These are phyloP conservation scores for Ornithoptera alexandrae DNA, from an alignment of 2,888 invertebrate species.

Conservation along the genomic window DNA sequence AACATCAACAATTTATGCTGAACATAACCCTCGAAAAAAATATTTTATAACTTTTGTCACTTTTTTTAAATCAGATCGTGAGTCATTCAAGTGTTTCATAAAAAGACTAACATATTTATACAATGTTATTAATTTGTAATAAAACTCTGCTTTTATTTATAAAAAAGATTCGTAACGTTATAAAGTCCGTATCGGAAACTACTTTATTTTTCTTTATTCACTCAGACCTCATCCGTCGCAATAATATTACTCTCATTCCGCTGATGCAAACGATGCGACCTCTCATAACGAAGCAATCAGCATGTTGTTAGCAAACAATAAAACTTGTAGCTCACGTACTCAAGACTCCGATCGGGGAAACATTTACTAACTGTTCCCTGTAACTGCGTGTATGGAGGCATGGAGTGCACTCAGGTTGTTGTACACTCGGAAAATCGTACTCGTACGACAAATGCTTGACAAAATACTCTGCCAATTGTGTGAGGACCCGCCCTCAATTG, in stretches of 20 bases:
- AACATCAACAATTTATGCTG: no score
- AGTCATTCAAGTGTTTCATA: no score
- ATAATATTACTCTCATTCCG: not conserved
- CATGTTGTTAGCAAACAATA: conserved; percentile 14
- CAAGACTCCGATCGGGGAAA: conserved; percentile 22
- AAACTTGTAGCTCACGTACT: not conserved
- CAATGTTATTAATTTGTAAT: no score
- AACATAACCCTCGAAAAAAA: no score
- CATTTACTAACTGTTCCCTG: conserved; percentile 19
- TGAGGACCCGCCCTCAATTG: conserved; percentile 77
- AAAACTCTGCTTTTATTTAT: no score
- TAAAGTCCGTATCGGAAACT: no score
- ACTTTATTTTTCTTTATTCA: no score
- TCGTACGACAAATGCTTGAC: conserved; percentile 74
- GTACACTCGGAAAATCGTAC: conserved; percentile 56
- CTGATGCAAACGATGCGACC: not conserved
- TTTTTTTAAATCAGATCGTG: no score
- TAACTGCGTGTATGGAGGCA: conserved; percentile 40
- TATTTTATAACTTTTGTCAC: no score
- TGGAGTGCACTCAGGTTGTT: conserved; percentile 67
- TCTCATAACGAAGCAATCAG: not conserved
- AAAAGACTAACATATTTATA: no score
- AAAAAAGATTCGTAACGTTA: no score
- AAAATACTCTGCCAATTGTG: conserved; percentile 78
- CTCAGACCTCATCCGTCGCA: not conserved